Percentiles rank a stretch among this genome's conserved stretches.
phyloP scores from a whole-genome alignment of 2,797 vertebrate species.

The Etheostoma perlongum region DNA sequence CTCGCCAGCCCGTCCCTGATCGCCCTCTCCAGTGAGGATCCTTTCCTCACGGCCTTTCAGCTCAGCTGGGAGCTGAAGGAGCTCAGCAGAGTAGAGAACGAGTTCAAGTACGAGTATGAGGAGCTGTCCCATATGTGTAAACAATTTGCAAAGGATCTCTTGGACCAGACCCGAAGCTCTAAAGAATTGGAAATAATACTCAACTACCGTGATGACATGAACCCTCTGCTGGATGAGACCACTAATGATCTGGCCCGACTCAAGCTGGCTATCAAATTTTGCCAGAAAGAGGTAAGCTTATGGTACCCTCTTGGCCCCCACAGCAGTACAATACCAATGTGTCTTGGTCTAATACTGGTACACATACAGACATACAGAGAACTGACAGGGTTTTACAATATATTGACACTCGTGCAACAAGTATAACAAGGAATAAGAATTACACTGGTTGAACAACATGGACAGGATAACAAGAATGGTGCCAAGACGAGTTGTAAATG shows the following conservation, averaged over 20 bases:
- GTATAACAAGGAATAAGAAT: background rate
- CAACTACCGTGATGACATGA: conserved; percentile 93
- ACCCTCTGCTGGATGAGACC: conserved; percentile 91
- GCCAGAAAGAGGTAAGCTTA: conserved; percentile 94
- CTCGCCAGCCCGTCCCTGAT: conserved; percentile 94
- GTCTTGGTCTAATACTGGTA: background rate
- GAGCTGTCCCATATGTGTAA: conserved; percentile 93
- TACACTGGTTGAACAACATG: conserved; percentile 16
- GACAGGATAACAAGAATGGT: conserved; percentile 34
- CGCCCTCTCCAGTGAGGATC: conserved; percentile 96
- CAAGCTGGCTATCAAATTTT: conserved; percentile 97
- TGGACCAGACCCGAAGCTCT: conserved; percentile 98
- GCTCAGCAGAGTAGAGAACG: conserved; percentile 95
- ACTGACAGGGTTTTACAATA: background rate
- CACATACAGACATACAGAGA: background rate
- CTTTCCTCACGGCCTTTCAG: conserved; percentile 96
- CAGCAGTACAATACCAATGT: background rate
- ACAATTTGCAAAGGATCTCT: conserved; percentile 95
- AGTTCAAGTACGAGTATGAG: conserved; percentile 97
- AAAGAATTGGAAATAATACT: conserved; percentile 96
- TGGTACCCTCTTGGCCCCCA: background rate
- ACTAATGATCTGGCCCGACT: conserved; percentile 93
- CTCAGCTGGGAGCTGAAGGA: conserved; percentile 98
- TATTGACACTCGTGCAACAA: background rate
- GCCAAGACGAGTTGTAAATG: conserved; percentile 68